Base-by-base conservation (phyloP, 2,888 invertebrate species). In the Geotrupes spiniger region DNA sequence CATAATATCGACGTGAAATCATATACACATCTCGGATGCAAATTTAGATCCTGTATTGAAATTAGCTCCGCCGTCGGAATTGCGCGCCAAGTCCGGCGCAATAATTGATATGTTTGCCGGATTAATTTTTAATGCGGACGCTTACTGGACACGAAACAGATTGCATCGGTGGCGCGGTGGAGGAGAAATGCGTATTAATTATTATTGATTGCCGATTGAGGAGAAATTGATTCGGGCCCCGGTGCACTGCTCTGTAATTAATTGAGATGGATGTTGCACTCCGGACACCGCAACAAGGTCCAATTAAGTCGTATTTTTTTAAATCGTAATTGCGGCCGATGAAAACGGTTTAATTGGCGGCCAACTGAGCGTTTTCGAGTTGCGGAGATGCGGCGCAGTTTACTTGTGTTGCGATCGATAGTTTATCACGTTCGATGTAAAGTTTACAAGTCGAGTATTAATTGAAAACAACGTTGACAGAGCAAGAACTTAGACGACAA, bases 1-100 rank as follows among this genome's bases (percentile, higher is more conserved):
- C 33, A 33, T 33, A 33, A 33, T 33, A 33, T 33, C 33, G 15
- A 33, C 33, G 11, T 33, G 33, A 33, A 33, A 33, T 33, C 33
- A 33, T 33, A 12, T 11, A 33, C 33, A 33, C 33, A 15, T 33
- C 15, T 33, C 15, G 14, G 9, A 33, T 33, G 33, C 33, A 33
- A 33, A 33, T 33, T 33, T 15, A 33, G 15, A 33, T 33, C 33
- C 33, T 33, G 33, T 33, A 33, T 33, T 33, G 14, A 33, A 33
- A 33, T 33, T 10, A 33, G 33, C 9, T 10, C 9, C 10, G 33
- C 33, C 15, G 33, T 33, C 33, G n/a, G n/a, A n/a, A 33, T 33
- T 14, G 33, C 11, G 15, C 12, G 33, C 29, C 10, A 29, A 29
- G 10, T 29, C 29, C 10, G 29, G n/a, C n/a, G 12, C 12, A 33